phyloP scores from a whole-genome alignment of 2,113 vertebrate species.

The Sterrhoptilus dennistouni region DNA sequence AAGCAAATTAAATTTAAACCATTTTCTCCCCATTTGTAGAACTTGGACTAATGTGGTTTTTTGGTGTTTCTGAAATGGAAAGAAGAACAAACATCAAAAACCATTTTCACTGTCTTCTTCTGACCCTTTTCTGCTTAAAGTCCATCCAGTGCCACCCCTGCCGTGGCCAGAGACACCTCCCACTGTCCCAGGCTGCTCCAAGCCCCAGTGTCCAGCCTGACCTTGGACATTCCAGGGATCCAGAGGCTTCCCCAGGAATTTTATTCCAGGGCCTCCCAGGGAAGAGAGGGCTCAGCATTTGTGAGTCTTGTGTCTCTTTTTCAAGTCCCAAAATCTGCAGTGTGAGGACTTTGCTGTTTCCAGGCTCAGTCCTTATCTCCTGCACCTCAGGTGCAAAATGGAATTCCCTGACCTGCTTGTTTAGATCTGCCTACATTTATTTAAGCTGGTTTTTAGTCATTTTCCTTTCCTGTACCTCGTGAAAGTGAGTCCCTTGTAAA shows the following conservation, averaged over 20 bases:
- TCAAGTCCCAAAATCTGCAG: neutral
- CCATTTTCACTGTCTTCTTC: too few species aligned
- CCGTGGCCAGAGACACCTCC: neutral
- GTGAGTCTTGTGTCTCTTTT: neutral
- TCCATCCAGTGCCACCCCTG: neutral
- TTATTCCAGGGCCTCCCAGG: neutral
- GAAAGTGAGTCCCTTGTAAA: neutral
- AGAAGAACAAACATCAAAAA: too few species aligned
- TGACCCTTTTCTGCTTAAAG: too few species aligned
- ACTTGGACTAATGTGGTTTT: too few species aligned
- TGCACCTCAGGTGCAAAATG: neutral
- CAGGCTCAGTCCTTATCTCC: neutral
- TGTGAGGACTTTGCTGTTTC: neutral
- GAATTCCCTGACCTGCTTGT: neutral
- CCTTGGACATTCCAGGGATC: neutral
- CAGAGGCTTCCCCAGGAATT: neutral
- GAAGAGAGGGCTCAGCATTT: neutral
- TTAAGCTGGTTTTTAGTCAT: neutral
- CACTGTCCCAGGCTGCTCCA: fast-evolving
- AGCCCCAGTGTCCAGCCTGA: fast-evolving
- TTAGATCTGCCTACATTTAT: neutral
- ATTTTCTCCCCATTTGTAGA: too few species aligned
- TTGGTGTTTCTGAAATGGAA: too few species aligned
- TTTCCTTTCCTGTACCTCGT: neutral
- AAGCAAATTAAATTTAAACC: too few species aligned